phyloP scores from a whole-genome alignment of 2,113 vertebrate species.

The Narcine bancroftii region DNA sequence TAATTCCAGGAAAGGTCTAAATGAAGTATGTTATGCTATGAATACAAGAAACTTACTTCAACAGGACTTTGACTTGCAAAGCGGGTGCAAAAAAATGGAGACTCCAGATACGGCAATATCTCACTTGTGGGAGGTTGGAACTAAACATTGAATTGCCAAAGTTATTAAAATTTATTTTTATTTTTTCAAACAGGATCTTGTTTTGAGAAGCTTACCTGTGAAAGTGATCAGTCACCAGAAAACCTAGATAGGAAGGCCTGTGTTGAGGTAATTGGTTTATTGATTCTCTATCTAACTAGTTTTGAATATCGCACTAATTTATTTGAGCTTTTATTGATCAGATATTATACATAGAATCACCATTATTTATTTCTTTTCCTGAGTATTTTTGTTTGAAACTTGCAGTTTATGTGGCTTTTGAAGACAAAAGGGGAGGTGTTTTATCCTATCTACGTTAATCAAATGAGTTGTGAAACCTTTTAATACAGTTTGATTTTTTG shows the following conservation, averaged over 20 bases:
- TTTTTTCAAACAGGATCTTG: background rate
- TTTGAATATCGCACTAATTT: background rate
- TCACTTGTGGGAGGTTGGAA: background rate
- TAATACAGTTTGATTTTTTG: background rate
- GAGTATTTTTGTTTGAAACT: background rate
- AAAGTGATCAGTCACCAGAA: background rate
- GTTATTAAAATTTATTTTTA: background rate
- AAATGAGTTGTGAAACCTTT: background rate
- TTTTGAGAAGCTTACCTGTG: background rate
- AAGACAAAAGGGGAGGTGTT: background rate
- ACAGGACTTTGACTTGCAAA: background rate
- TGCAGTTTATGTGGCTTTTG: background rate
- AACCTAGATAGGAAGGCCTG: background rate
- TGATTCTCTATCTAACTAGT: background rate
- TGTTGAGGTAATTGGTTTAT: background rate
- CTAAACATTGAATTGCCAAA: background rate
- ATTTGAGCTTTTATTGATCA: background rate
- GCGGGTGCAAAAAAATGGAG: background rate
- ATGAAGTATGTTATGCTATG: no score
- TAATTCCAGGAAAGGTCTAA: no score
- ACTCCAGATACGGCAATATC: background rate
- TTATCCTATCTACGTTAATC: background rate
- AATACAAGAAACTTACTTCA: background rate
- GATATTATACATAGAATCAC: no score
- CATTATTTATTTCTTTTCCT: background rate